These are phyloP conservation scores for Meiosimyza decipiens DNA, from an alignment of 2,888 invertebrate species.

Conservation along the genomic window DNA sequence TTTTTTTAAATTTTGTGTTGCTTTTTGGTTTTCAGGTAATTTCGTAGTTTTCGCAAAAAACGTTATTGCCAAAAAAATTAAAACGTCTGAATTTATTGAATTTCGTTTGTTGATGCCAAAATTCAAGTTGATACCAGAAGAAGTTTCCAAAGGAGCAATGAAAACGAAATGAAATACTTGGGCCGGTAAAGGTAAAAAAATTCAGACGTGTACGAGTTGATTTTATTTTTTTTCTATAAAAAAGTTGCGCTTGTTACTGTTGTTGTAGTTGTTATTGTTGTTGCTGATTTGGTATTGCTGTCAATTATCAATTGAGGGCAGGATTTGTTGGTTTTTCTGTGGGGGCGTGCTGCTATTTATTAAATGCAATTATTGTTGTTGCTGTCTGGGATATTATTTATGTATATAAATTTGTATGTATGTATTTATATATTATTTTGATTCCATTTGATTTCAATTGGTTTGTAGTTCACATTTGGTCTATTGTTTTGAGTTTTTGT, in stretches of 20 bases:
- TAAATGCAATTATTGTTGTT: slow-evolving; percentile 45
- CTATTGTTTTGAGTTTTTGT: slow-evolving; percentile 2
- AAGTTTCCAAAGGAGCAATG: slow-evolving; percentile 25
- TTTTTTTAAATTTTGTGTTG: slow-evolving; percentile 41
- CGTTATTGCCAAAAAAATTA: slow-evolving; percentile 49
- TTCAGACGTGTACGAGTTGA: slow-evolving; percentile 55
- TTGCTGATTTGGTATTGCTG: slow-evolving; percentile 40
- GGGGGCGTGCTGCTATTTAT: no score
- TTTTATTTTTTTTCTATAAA: slow-evolving; percentile 22
- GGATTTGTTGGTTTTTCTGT: slow-evolving; percentile 44
- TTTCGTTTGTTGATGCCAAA: slow-evolving; percentile 42
- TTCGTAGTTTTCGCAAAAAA: slow-evolving; percentile 35
- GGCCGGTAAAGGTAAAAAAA: slow-evolving; percentile 47
- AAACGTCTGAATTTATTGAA: slow-evolving; percentile 61
- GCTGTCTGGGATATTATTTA: slow-evolving; percentile 33
- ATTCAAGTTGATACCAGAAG: slow-evolving; percentile 44
- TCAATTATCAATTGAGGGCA: slow-evolving; percentile 38
- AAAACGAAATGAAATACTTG: slow-evolving; percentile 43
- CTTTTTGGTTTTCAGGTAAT: slow-evolving; percentile 35
- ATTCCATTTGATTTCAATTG: slow-evolving; percentile 34
- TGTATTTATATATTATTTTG: no score
- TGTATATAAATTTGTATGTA: no score
- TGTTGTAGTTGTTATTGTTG: slow-evolving; percentile 41
- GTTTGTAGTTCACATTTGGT: slow-evolving; percentile 28
- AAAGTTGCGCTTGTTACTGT: slow-evolving; percentile 12